phyloP scores from a whole-genome alignment of 2,113 vertebrate genomes.

The Sterrhoptilus dennistouni region DNA sequence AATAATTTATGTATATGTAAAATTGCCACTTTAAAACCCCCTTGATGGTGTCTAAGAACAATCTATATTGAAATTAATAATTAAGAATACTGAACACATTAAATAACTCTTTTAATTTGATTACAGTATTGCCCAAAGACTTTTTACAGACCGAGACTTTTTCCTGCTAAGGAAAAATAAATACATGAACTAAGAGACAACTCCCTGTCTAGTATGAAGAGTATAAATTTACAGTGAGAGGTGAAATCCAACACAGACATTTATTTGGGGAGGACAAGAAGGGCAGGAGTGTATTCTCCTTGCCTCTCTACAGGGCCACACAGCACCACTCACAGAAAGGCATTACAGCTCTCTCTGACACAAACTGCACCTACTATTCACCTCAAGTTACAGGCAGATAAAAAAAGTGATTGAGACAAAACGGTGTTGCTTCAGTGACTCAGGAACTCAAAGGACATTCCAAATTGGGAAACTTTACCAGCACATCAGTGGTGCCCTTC shows the following conservation, averaged over 20 bases:
- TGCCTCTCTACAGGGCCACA: not conserved
- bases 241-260: not conserved
- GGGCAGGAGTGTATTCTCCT: not conserved
- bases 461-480: not conserved
- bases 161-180: not conserved
- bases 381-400: not conserved
- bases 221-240: not conserved
- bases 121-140: not conserved
- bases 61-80: not conserved
- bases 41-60: not conserved
- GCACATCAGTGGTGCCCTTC: too few relatives aligned
- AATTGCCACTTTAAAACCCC: not conserved
- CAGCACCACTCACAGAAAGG: not conserved
- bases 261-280: not conserved
- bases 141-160: not conserved
- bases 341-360: not conserved
- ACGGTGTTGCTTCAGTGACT: not conserved
- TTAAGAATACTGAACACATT: not conserved
- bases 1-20: not conserved
- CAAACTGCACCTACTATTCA: not conserved
- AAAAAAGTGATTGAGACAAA: not conserved
- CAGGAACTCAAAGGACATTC: not conserved
- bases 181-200: not conserved
- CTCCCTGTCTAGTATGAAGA: not conserved
- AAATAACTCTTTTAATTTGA: not conserved